A percentile compares a stretch with the other conserved stretches of the same genome.
These are phyloP conservation scores for Chrysolina haemoptera DNA, from an alignment of 2,888 invertebrate species.

Conservation along the genomic window DNA sequence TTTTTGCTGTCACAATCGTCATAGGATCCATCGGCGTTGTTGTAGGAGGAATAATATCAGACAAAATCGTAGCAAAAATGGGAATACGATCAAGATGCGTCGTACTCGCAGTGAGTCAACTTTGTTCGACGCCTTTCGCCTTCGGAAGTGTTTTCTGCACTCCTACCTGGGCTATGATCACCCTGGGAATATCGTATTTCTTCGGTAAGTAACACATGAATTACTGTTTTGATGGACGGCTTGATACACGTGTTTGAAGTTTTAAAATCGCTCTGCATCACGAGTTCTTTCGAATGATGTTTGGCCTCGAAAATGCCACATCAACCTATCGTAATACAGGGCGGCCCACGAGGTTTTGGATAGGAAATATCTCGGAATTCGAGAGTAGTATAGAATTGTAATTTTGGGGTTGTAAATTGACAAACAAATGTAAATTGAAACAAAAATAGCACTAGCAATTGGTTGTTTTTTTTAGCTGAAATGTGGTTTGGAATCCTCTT, in stretches of 20 bases:
- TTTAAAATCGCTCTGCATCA: background rate
- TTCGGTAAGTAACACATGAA: constrained; percentile 76
- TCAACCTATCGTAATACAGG: background rate
- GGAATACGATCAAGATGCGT: constrained; percentile 86
- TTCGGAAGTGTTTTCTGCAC: constrained; percentile 88
- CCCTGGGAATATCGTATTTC: constrained; percentile 89
- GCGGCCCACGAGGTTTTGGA: no score
- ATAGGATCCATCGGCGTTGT: constrained; percentile 82
- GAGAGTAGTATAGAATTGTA: no score
- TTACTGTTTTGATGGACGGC: background rate
- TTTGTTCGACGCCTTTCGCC: constrained; percentile 87
- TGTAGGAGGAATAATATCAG: constrained; percentile 83
- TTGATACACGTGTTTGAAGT: background rate
- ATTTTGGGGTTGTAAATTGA: no score
- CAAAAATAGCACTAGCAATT: no score
- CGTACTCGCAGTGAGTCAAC: constrained; percentile 85
- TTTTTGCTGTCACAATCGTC: constrained; percentile 89
- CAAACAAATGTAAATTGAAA: no score
- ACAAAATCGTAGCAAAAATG: constrained; percentile 90
- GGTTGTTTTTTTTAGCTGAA: constrained; percentile 77
- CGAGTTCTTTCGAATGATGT: background rate
- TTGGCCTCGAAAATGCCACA: background rate
- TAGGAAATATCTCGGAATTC: no score
- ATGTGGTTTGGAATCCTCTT: constrained; percentile 97
- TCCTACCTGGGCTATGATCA: constrained; percentile 89